Evolutionary conservation across 2,888 invertebrate genomes (phyloP).

Genomic region (Dryococelus australis): DNA sequence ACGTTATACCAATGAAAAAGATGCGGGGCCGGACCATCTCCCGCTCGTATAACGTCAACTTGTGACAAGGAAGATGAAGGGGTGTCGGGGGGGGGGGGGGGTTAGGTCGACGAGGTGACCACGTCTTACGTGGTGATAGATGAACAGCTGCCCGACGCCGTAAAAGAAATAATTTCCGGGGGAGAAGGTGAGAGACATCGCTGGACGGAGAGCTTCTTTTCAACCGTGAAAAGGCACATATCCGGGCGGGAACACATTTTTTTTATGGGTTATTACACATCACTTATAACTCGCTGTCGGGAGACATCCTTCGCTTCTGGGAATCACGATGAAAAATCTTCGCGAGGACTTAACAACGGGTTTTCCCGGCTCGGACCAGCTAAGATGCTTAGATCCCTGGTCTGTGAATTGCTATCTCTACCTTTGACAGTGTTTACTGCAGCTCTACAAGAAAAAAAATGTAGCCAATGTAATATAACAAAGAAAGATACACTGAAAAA

Average conservation of each 20-base stretch:
- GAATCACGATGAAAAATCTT: too few relatives aligned
- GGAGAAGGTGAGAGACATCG: background rate
- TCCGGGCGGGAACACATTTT: background rate
- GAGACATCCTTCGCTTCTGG: too few relatives aligned
- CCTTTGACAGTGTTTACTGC: too few relatives aligned
- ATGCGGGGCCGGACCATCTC: too few relatives aligned
- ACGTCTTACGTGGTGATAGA: background rate
- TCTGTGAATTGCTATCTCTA: too few relatives aligned
- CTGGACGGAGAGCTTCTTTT: background rate
- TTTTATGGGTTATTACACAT: background rate
- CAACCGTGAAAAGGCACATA: background rate
- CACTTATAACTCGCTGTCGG: background rate
- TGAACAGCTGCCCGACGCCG: background rate
- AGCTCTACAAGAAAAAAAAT: too few relatives aligned
- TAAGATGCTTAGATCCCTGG: too few relatives aligned
- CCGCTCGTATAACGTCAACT: too few relatives aligned
- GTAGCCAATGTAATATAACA: too few relatives aligned
- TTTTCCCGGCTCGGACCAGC: too few relatives aligned
- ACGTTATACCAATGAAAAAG: background rate
- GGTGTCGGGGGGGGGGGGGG: background rate
- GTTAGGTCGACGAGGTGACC: background rate
- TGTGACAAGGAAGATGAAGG: background rate
- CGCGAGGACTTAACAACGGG: too few relatives aligned
- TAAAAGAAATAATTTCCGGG: slow-evolving; percentile 1
- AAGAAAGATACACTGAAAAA: too few relatives aligned